Conservation (phyloP, 2,888 invertebrate species). For the Lysandra coridon region DNA sequence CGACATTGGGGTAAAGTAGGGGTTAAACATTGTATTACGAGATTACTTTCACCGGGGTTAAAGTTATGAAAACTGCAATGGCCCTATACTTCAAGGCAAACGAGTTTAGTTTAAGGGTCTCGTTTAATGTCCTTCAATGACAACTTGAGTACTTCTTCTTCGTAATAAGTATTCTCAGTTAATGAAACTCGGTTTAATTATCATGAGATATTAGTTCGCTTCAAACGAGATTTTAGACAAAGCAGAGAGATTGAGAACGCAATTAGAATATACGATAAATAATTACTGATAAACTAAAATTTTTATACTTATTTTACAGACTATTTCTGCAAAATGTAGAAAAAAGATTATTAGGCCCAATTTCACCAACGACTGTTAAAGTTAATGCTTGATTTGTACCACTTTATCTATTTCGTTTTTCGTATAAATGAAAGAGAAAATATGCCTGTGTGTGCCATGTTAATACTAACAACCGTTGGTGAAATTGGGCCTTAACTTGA, state of each 20-base stretch:
- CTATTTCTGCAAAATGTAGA: too few species aligned
- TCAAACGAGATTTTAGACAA: background rate
- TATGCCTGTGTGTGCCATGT: too few species aligned
- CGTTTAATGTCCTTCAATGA: constrained; percentile 36
- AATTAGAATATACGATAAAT: background rate
- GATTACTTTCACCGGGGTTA: constrained; percentile 27
- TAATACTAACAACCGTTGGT: too few species aligned
- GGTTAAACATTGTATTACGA: constrained; percentile 17
- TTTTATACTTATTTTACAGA: too few species aligned
- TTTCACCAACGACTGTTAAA: too few species aligned
- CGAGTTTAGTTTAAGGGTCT: constrained; percentile 37
- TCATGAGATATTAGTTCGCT: constrained; percentile 34
- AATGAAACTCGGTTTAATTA: constrained; percentile 39
- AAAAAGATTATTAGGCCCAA: too few species aligned
- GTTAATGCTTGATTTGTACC: too few species aligned
- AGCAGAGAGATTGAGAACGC: background rate
- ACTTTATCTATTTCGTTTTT: too few species aligned
- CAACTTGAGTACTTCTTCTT: constrained; percentile 36
- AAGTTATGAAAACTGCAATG: constrained; percentile 34
- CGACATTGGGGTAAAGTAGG: constrained; percentile 9
- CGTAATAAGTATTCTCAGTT: constrained; percentile 38
- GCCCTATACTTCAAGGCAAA: constrained; percentile 32
- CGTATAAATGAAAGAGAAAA: too few species aligned
- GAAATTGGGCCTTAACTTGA: too few species aligned
- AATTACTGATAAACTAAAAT: background rate